Evolutionary conservation across 1,140 invertebrate species (phyloP), one percentile per base, ranked within the genome.

Genomic region (Cryptotermes secundus): DNA sequence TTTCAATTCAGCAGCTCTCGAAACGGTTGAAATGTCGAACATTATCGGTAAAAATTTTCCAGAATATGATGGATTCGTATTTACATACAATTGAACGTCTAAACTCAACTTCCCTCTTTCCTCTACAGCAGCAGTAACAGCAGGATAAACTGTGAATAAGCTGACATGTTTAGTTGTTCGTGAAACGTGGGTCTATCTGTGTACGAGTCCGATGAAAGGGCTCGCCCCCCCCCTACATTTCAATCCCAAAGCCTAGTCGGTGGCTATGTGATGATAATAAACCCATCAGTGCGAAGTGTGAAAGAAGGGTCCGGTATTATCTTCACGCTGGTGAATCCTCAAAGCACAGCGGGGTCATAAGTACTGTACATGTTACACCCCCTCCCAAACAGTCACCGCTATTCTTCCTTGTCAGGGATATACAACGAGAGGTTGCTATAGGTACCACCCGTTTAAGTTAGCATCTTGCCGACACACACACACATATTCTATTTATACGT

Each of bases 251-350:
- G 1, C 59, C n/a, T n/a, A 16, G 59, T n/a, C 59, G 59, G 45
- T 49, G 22, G 45, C 45, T 49, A 22, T 19, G 45, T 49, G 45
- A 72, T 31, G 59, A 72, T 72, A 72, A 72, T 72, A 72, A 72
- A n/a, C 59, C 59, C 59, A 72, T 72, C 26, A 72, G 26, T 26
- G 26, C 59, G 26, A 72, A 72, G 59, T 72, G 59, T 72, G 59
- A 72, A 72, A 72, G 59, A 31, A 72, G 59, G 45, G 45, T 49
- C 59, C 59, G 59, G 59, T 31, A 72, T 72, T 72, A 72, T 72
- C 59, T 72, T 72, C 59, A n/a, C 59, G 26, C 59, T 72, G 59
- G 59, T 72, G 59, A 72, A 72, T 72, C 59, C 31, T 72, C 59
- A 72, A 72, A 72, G 59, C 59, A 12, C 59, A 72, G 59, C 59